Evolutionary conservation across 37 sponge, comb jelly and placozoan genomes (phyloP), one percentile per base, ranked within the genome.

Genomic region (Chondrilla cf. caribensis): DNA sequence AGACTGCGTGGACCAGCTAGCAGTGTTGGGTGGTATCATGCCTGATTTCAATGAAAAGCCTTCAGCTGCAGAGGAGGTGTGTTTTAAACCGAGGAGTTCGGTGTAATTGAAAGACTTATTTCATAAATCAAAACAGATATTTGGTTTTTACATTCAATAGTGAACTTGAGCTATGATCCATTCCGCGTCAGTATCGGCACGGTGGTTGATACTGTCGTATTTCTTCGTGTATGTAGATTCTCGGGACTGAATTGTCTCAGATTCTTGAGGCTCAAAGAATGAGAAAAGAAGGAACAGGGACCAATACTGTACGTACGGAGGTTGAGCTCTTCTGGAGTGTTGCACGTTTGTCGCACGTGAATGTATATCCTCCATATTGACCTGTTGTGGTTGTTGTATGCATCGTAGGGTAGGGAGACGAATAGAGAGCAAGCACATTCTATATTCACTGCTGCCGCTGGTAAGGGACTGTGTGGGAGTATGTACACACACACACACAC

Each of bases 1-100:
- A 66, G 97, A 96, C 78, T 86, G 83, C 68, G 84, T 84, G 4
- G 91, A 96, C 70, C 93, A 96, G 84, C 62, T 93, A 40, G 86
- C 88, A 24, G 83, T 96, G 15, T 80, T 96, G 60, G 92, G 92
- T 0, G 92, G 89, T 5, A 89, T 97, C 38, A 83, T 88, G 42
- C 86, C 91, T 7, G 77, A 83, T 76, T 83, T 81, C 59, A 42
- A 79, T 37, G 82, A 78, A 9, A 86, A 86, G 33, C 84, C 91
- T 5, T 86, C 91, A 5, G 84, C 91, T 25, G 84, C 86, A 66
- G 91, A 90, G 57, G 57, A 24, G 26, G 87, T 89, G 71, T 65
- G 89, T 47, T 58, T 22, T 51, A 9, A 5, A 26, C n/a, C n/a
- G n/a, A 59, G 6, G 4, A 18, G 7, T 35, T 15, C 11, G 18